These are phyloP conservation scores for Bubalus kerabau DNA, from an alignment of 2,113 vertebrate genomes.

Conservation along the genomic window DNA sequence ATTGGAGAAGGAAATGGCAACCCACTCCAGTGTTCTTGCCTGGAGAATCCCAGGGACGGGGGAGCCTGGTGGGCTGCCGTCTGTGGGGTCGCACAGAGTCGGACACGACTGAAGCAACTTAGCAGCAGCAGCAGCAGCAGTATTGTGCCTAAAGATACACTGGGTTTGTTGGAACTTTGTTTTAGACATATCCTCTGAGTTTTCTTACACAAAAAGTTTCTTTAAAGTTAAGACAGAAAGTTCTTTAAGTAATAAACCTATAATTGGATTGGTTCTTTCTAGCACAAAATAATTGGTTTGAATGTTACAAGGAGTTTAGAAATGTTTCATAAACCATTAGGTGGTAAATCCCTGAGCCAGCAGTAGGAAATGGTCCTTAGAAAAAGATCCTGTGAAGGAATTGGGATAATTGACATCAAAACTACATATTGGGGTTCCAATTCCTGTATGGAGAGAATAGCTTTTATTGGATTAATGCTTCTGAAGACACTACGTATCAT, in stretches of 20 bases:
- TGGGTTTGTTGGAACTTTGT: not conserved
- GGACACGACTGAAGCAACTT: too few species aligned
- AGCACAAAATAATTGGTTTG: not conserved
- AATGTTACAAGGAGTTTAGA: not conserved
- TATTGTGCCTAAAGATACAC: not conserved
- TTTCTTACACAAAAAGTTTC: not conserved
- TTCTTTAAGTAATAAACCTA: not conserved
- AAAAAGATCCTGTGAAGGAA: not conserved
- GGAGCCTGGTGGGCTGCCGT: too few species aligned
- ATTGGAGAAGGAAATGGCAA: too few species aligned
- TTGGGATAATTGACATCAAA: not conserved
- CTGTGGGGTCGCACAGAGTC: too few species aligned
- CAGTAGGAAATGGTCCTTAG: not conserved
- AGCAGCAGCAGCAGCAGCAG: too few species aligned
- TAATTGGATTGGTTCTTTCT: not conserved
- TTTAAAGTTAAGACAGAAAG: not conserved
- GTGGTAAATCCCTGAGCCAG: not conserved
- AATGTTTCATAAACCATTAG: not conserved
- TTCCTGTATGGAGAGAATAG: not conserved
- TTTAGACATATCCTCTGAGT: not conserved
- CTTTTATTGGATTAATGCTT: not conserved
- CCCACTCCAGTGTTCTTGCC: too few species aligned
- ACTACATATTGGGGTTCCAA: not conserved
- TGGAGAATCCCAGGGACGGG: too few species aligned
- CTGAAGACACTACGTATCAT: not conserved